Evolutionary conservation across 2,797 vertebrate genomes (phyloP).

Genomic region (Ceyx erithaca): DNA sequence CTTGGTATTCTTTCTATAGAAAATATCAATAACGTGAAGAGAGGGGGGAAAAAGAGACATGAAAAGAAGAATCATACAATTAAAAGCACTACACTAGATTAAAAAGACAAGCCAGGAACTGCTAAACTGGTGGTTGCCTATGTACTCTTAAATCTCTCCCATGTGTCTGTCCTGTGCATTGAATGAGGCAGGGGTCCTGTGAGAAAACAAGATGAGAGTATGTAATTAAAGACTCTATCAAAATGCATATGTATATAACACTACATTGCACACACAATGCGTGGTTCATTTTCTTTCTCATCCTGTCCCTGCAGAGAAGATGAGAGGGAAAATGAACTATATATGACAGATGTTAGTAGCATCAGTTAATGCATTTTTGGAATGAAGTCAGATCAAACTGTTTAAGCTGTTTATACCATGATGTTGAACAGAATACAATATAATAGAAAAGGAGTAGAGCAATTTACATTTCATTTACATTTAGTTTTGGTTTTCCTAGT

Average conservation of each 20-base stretch:
- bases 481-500: neutral
- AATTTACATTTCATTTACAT: neutral
- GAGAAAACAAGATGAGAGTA: constrained; percentile 64
- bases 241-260: constrained; percentile 67
- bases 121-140: constrained; percentile 12
- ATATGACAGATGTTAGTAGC: constrained; percentile 64
- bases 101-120: neutral
- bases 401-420: neutral
- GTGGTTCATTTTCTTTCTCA: constrained; percentile 64
- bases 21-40: neutral
- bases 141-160: constrained; percentile 34
- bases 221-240: constrained; percentile 71
- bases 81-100: neutral
- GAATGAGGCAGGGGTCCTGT: constrained; percentile 44
- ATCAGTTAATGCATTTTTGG: constrained; percentile 44
- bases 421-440: neutral
- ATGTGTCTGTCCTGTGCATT: constrained; percentile 34
- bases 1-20: neutral
- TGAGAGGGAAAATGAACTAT: constrained; percentile 55
- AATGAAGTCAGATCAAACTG: neutral
- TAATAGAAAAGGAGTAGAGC: neutral
- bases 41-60: too few relatives aligned
- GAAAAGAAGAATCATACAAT: neutral
- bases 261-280: constrained; percentile 56
- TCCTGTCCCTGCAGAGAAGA: constrained; percentile 66